Percentiles rank a stretch among this genome's conserved stretches.
phyloP scores from a whole-genome alignment of 2,888 invertebrate genomes.

The Neoaliturus tenellus region DNA sequence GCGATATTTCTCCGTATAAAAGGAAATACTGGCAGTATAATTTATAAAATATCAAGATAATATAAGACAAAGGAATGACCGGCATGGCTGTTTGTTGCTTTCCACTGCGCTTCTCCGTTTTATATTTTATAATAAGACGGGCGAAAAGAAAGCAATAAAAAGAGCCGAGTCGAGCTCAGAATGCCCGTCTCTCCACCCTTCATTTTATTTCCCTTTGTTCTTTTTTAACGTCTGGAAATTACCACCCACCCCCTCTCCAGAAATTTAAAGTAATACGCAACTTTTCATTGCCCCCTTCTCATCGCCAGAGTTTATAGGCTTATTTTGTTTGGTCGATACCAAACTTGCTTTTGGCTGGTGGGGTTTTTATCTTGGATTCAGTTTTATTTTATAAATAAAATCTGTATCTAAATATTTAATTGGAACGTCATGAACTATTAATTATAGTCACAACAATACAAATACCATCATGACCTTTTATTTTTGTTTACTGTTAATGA shows the following conservation, averaged over 20 bases:
- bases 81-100: conserved; percentile 38
- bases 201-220: conserved; percentile 65
- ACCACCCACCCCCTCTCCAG: conserved; percentile 49
- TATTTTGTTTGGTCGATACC: conserved; percentile 36
- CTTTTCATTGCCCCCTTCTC: conserved; percentile 48
- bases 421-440: no score
- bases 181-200: conserved; percentile 47
- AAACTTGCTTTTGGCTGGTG: background rate
- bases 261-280: conserved; percentile 58
- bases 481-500: no score
- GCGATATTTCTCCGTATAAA: conserved; percentile 52
- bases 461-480: no score
- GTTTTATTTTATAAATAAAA: no score
- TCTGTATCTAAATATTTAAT: no score
- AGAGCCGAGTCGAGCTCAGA: conserved; percentile 51
- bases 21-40: conserved; percentile 52
- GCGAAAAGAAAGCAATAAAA: conserved; percentile 60
- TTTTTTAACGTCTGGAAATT: conserved; percentile 65
- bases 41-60: conserved; percentile 53
- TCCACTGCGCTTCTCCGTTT: conserved; percentile 59
- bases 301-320: conserved; percentile 1
- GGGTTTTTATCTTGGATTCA: no score
- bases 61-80: conserved; percentile 55
- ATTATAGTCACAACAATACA: no score
- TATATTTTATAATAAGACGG: conserved; percentile 64